Evolutionary conservation across 2,888 invertebrate species (phyloP), one percentile per base, ranked within the genome.

Genomic region (Strigamia crassipes): DNA sequence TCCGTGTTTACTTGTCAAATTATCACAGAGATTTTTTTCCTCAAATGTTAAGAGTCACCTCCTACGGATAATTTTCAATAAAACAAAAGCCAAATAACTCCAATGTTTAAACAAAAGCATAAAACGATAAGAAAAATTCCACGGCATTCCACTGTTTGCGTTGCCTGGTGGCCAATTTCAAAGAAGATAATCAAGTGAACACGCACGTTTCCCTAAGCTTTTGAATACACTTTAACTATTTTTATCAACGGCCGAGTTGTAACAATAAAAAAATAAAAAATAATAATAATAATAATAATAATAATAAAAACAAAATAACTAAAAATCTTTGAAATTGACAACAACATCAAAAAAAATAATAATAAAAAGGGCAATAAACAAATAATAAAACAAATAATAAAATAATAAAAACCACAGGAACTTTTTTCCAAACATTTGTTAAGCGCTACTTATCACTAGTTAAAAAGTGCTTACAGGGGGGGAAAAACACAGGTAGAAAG

Each of bases 381-480:
- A 66, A 66, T 23, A 21, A 66, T n/a, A 61, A n/a, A 13, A 42
- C 10, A 42, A 42, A 42, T 13, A 42, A 42, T 42, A 42, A 42
- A 42, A 42, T 15, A 13, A 46, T 46, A 66, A 66, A 66, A 66
- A 21, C 21, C 13, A 66, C n/a, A 66, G 21, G 8, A 51, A 51
- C 15, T 51, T 51, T 51, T 51, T 51, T 38, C 46, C 61, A 66
- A 66, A 66, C 61, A 21, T 66, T 66, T 66, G 61, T 66, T 66
- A 66, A 66, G 61, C 61, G 61, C 61, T 66, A 66, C 61, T 66
- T 66, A 23, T 66, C 21, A 66, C 61, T 66, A 66, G 61, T 66
- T 21, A 66, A 66, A 66, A 66, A 66, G 61, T 66, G 61, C 61
- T 66, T 66, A 66, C 61, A 66, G 61, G 23, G 61, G 23, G 12